phyloP scores from a whole-genome alignment of 2,113 vertebrate genomes.

The Hippocampus guttulatus region DNA sequence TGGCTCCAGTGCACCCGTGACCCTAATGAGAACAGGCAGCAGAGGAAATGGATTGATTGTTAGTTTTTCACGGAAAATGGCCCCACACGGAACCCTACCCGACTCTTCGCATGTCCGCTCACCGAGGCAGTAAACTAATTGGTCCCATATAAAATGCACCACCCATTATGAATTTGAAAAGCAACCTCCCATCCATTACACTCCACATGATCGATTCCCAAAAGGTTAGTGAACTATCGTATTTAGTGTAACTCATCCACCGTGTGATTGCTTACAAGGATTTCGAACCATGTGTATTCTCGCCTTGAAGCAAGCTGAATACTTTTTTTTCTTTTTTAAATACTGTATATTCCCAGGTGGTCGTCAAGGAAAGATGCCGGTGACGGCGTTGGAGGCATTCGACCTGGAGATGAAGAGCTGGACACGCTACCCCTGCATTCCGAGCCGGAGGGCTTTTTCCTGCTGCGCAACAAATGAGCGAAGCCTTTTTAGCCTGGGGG shows the following conservation, averaged over 20 bases:
- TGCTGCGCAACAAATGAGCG: conserved; percentile 80
- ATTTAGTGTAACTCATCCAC: neutral
- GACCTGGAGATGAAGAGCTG: conserved; percentile 90
- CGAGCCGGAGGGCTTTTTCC: conserved; percentile 92
- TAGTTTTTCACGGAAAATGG: neutral
- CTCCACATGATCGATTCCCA: neutral
- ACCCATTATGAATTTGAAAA: neutral
- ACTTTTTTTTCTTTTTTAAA: neutral
- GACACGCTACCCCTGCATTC: conserved; percentile 88
- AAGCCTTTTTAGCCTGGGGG: conserved; percentile 88
- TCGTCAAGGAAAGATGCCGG: conserved; percentile 91
- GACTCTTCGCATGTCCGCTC: neutral
- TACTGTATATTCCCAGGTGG: conserved; percentile 79
- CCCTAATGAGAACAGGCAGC: neutral
- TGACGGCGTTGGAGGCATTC: conserved; percentile 94
- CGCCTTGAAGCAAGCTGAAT: neutral
- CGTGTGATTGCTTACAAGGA: neutral
- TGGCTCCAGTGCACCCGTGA: neutral
- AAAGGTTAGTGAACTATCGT: neutral
- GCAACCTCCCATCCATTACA: neutral
- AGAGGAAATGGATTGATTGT: neutral
- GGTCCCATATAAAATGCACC: neutral
- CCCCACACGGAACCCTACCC: neutral
- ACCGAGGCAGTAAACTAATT: neutral
- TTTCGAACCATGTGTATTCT: neutral